phyloP scores from a whole-genome alignment of 2,797 vertebrate species.

The Antrozous pallidus region DNA sequence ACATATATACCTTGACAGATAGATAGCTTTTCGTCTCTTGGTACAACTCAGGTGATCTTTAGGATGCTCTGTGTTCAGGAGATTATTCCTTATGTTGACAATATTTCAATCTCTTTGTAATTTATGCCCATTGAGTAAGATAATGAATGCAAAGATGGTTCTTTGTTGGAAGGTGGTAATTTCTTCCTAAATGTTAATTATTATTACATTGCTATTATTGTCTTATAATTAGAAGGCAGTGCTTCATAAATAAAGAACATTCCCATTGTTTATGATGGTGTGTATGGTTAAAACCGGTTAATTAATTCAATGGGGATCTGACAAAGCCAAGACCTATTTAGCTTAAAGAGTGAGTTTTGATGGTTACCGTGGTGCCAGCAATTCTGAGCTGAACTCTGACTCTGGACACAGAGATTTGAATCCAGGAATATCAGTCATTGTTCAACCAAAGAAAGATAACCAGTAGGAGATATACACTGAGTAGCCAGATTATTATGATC shows the following conservation, averaged over 20 bases:
- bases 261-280: neutral
- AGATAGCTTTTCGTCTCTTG: neutral
- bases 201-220: neutral
- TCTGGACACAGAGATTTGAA: neutral
- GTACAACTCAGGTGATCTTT: neutral
- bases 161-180: neutral
- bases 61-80: neutral
- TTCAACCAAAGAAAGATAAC: neutral
- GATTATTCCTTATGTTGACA: neutral
- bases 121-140: neutral
- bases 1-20: neutral
- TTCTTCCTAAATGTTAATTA: neutral
- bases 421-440: neutral
- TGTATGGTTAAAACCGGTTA: neutral
- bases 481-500: too few relatives aligned
- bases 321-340: neutral
- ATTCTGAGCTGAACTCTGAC: neutral
- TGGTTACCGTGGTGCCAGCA: neutral
- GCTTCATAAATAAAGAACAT: neutral
- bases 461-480: neutral
- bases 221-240: neutral
- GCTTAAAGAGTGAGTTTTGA: neutral
- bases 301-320: neutral
- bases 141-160: neutral
- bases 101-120: neutral